phyloP scores from a whole-genome alignment of 2,797 vertebrate genomes.

The Sciurus vulgaris region DNA sequence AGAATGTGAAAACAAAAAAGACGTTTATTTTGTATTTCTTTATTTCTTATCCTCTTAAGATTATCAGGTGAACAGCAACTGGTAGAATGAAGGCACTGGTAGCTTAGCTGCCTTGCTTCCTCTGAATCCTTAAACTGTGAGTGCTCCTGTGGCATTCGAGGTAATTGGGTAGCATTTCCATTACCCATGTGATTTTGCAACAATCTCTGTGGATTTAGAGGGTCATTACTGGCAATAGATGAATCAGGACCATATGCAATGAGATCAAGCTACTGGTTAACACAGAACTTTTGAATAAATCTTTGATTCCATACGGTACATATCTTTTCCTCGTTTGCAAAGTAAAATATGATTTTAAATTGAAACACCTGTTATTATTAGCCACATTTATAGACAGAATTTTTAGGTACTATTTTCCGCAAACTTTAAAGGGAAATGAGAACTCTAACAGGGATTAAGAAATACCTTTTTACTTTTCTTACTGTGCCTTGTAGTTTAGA shows the following conservation, averaged over 20 bases:
- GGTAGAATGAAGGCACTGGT: background rate
- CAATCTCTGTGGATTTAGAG: background rate
- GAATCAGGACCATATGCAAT: background rate
- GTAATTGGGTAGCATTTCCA: background rate
- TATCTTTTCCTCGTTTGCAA: background rate
- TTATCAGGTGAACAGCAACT: background rate
- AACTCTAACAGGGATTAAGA: background rate
- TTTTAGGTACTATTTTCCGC: background rate
- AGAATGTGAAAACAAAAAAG: background rate
- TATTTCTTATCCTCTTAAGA: background rate
- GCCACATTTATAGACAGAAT: background rate
- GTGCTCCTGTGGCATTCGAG: background rate
- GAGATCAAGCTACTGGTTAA: background rate
- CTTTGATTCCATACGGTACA: background rate
- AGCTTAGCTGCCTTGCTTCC: background rate
- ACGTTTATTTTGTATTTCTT: background rate
- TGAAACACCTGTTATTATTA: background rate
- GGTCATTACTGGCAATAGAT: background rate
- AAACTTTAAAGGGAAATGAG: constrained; percentile 1
- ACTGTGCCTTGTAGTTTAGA: background rate
- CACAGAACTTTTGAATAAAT: background rate
- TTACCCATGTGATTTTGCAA: background rate
- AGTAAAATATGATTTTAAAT: background rate
- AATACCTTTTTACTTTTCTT: background rate
- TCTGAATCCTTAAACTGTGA: background rate